phyloP scores from a whole-genome alignment of 2,113 vertebrate species.

The Odontophorus gujanensis region DNA sequence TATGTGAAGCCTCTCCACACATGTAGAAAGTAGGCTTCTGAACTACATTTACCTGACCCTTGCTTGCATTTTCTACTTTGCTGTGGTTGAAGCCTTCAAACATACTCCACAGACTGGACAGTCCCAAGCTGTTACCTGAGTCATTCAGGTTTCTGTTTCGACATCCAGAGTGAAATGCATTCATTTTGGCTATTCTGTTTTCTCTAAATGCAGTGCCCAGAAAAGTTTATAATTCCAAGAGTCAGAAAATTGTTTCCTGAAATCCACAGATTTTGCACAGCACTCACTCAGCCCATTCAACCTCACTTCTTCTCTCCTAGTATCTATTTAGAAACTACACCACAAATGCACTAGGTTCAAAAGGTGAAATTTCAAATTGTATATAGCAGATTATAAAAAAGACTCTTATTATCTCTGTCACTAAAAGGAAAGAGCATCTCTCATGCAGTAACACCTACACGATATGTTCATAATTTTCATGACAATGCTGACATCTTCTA shows the following conservation, averaged over 20 bases:
- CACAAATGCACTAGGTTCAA: background rate
- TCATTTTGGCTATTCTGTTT: background rate
- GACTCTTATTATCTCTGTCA: constrained; percentile 44
- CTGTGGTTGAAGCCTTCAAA: background rate
- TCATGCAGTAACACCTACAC: background rate
- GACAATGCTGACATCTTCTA: constrained; percentile 51
- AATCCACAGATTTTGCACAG: background rate
- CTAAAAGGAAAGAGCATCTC: constrained; percentile 40
- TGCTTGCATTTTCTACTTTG: background rate
- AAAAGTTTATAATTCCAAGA: background rate
- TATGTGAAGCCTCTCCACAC: background rate
- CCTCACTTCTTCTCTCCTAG: background rate
- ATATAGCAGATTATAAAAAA: constrained; percentile 32
- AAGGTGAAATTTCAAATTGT: constrained; percentile 46
- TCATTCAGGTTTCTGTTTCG: background rate
- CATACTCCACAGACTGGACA: background rate
- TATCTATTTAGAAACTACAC: background rate
- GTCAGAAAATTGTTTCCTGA: background rate
- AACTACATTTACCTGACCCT: background rate
- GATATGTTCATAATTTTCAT: constrained; percentile 25
- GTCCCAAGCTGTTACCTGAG: background rate
- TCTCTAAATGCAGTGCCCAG: background rate
- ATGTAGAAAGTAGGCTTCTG: background rate
- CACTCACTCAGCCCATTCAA: background rate
- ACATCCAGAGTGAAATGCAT: background rate